phyloP scores from a whole-genome alignment of 2,113 vertebrate species.

The Ameiurus melas region DNA sequence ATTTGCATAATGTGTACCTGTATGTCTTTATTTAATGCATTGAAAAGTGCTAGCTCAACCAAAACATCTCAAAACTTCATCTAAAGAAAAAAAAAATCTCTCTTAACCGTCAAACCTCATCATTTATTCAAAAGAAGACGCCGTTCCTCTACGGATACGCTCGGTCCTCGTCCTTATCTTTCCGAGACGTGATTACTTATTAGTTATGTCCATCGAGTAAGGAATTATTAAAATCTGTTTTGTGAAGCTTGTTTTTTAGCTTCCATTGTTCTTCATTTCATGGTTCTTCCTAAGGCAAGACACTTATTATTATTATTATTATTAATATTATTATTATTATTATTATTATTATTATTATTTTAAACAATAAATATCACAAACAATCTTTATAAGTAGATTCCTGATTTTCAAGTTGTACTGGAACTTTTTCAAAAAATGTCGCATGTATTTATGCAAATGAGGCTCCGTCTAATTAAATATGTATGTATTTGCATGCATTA shows the following conservation, averaged over 20 bases:
- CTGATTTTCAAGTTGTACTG: not conserved
- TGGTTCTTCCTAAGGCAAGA: not conserved
- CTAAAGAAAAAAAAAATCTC: not conserved
- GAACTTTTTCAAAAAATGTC: not conserved
- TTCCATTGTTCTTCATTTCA: not conserved
- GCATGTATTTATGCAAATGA: not conserved
- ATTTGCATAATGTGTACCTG: constrained; percentile 55
- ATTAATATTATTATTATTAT: too few species aligned
- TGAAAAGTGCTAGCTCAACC: constrained; percentile 43
- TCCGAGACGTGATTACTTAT: not conserved
- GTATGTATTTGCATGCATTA: not conserved
- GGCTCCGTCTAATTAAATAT: not conserved
- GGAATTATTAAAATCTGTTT: not conserved
- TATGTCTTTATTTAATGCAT: constrained; percentile 42
- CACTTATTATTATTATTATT: not conserved
- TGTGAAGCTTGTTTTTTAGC: not conserved
- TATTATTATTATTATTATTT: too few species aligned
- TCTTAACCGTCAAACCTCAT: not conserved
- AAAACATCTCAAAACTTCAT: constrained; percentile 20
- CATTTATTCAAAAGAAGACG: constrained; percentile 11
- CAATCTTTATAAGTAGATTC: not conserved
- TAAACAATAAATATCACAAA: not conserved
- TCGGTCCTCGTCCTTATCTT: not conserved
- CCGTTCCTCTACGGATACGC: not conserved
- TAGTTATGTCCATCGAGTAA: not conserved